phyloP scores from a whole-genome alignment of 92 coral and sea anemone genomes.

The Palythoa grandis region DNA sequence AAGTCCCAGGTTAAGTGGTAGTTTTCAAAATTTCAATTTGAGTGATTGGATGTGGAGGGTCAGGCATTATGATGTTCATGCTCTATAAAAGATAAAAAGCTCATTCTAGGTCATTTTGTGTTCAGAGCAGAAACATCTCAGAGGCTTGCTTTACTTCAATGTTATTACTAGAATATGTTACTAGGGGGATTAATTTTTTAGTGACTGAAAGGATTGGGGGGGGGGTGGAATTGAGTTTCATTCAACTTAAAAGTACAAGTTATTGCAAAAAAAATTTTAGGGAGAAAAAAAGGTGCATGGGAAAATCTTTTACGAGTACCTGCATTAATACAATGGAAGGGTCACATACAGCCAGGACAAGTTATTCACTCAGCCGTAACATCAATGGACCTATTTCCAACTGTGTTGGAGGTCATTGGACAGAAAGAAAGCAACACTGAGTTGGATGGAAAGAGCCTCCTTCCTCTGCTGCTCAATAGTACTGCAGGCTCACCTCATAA shows the following conservation, averaged over 20 bases:
- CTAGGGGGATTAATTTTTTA: too few species aligned
- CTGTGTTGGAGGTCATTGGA: conserved; percentile 75
- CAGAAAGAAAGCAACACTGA: conserved; percentile 51
- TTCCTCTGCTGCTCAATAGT: conserved; percentile 57
- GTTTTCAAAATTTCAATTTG: too few species aligned
- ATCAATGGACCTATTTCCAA: conserved; percentile 80
- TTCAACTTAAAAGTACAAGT: neutral
- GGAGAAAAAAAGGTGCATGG: conserved; percentile 64
- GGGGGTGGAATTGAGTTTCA: neutral
- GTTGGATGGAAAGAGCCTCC: conserved; percentile 77
- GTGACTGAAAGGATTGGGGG: neutral
- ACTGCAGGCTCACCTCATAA: conserved; percentile 69
- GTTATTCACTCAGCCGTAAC: conserved; percentile 69
- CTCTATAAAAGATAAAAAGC: too few species aligned
- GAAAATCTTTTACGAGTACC: conserved; percentile 83
- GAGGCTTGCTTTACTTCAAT: too few species aligned
- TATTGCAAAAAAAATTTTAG: neutral
- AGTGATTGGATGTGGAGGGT: too few species aligned
- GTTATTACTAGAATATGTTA: too few species aligned
- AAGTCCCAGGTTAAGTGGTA: too few species aligned
- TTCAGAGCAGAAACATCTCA: too few species aligned
- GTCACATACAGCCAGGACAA: conserved; percentile 45
- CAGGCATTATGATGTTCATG: too few species aligned
- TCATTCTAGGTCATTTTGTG: too few species aligned
- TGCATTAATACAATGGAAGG: conserved; percentile 75